phyloP scores from a whole-genome alignment of 2,888 invertebrate genomes.

The Phyto melanocephala region DNA sequence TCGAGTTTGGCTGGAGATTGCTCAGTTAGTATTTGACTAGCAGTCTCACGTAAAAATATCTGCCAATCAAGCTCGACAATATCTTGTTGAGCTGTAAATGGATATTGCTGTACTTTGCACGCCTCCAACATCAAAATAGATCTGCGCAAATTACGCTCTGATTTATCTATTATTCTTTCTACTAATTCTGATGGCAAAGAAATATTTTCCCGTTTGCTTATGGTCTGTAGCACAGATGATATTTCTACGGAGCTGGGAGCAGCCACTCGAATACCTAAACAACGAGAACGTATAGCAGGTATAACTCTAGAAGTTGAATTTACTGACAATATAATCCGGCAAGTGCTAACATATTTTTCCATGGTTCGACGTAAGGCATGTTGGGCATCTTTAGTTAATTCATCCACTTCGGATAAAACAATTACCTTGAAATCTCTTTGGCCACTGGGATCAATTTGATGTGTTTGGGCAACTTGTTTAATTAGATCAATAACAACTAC shows the following conservation, averaged over 20 bases:
- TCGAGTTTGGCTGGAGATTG: constrained; percentile 91
- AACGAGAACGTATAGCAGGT: constrained; percentile 97
- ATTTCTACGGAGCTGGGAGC: constrained; percentile 92
- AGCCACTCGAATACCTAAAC: constrained; percentile 93
- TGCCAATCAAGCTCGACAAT: constrained; percentile 97
- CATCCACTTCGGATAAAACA: constrained; percentile 95
- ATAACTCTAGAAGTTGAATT: constrained; percentile 97
- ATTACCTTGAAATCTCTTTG: constrained; percentile 98
- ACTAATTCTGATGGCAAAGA: constrained; percentile 88
- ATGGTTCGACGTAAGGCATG: constrained; percentile 98
- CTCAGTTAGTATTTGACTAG: constrained; percentile 89
- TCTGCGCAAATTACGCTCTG: constrained; percentile 92
- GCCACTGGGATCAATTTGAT: constrained; percentile 92
- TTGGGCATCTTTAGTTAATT: constrained; percentile 97
- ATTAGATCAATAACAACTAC: constrained; percentile 98
- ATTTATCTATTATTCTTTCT: constrained; percentile 86
- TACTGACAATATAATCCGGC: constrained; percentile 94
- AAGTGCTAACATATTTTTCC: constrained; percentile 98
- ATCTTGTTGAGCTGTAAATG: constrained; percentile 88
- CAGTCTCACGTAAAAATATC: constrained; percentile 90
- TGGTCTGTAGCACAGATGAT: constrained; percentile 81
- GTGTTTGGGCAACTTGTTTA: constrained; percentile 97
- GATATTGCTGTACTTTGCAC: constrained; percentile 94
- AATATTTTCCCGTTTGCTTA: constrained; percentile 90
- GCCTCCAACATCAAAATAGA: constrained; percentile 96